Evolutionary conservation across 2,113 vertebrate species (phyloP).

Genomic region (Colius striatus): DNA sequence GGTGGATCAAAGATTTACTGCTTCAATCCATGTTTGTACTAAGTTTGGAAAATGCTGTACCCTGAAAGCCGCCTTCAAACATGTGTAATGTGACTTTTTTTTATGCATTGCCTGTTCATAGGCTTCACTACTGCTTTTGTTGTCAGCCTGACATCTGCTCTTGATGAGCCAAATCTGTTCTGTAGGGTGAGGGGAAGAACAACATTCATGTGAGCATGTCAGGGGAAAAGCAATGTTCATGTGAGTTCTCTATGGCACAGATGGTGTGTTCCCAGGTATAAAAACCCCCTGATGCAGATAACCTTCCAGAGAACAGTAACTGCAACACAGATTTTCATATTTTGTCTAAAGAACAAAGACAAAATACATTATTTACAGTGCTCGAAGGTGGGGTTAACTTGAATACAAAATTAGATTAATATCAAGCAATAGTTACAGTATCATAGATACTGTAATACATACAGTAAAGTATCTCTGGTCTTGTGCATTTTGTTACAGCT

Average conservation of each 20-base stretch:
- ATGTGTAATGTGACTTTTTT: not conserved
- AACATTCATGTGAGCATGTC: not conserved
- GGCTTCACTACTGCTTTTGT: not conserved
- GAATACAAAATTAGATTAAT: not conserved
- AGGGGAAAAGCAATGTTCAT: too few species aligned
- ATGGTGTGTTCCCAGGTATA: not conserved
- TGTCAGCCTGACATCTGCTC: not conserved
- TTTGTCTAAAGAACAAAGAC: not conserved
- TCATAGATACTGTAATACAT: too few species aligned
- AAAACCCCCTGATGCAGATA: not conserved
- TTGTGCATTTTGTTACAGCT: constrained; percentile 76
- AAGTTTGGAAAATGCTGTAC: not conserved
- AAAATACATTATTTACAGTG: not conserved
- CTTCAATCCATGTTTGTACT: not conserved
- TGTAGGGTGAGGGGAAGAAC: not conserved
- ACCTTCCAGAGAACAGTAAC: not conserved
- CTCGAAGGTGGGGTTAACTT: not conserved
- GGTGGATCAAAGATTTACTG: not conserved
- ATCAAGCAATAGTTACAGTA: not conserved
- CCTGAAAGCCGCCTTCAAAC: not conserved
- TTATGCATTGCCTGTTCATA: not conserved
- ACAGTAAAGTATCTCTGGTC: not conserved
- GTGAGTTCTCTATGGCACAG: not conserved
- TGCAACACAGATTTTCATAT: not conserved
- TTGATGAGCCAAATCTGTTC: not conserved